Conservation (phyloP, 2,888 invertebrate genomes). For the Rhimphoctona megacephalus region DNA sequence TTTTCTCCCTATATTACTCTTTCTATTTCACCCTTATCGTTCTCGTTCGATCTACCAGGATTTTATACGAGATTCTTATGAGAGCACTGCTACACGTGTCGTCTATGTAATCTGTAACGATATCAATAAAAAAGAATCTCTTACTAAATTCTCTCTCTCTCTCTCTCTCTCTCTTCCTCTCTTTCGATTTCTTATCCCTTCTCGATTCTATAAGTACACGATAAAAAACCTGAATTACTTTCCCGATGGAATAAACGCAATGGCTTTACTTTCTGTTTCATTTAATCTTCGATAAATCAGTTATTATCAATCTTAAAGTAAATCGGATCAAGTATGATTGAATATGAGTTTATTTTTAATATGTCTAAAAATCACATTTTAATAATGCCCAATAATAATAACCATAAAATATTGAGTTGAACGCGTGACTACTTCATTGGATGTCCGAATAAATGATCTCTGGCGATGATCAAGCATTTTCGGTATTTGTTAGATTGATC, state of each 20-base stretch:
- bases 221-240: background rate
- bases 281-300: background rate
- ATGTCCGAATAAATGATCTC: background rate
- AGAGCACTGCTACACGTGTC: background rate
- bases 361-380: background rate
- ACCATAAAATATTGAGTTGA: background rate
- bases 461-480: slow-evolving; percentile 9
- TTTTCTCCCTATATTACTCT: slow-evolving; percentile 5
- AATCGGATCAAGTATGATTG: background rate
- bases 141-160: no score
- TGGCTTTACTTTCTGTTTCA: background rate
- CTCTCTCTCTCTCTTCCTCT: no score
- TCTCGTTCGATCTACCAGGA: background rate
- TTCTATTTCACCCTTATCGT: slow-evolving; percentile 19
- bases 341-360: background rate
- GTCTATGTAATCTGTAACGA: background rate
- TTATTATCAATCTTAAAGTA: background rate
- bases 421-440: background rate
- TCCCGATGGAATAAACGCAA: background rate
- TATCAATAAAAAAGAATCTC: background rate
- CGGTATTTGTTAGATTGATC: slow-evolving; percentile 35
- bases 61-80: slow-evolving; percentile 1
- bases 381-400: background rate
- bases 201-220: background rate
- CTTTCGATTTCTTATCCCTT: background rate